These are phyloP conservation scores for Agapornis roseicollis DNA, from an alignment of 2,113 vertebrate genomes.

Conservation along the genomic window DNA sequence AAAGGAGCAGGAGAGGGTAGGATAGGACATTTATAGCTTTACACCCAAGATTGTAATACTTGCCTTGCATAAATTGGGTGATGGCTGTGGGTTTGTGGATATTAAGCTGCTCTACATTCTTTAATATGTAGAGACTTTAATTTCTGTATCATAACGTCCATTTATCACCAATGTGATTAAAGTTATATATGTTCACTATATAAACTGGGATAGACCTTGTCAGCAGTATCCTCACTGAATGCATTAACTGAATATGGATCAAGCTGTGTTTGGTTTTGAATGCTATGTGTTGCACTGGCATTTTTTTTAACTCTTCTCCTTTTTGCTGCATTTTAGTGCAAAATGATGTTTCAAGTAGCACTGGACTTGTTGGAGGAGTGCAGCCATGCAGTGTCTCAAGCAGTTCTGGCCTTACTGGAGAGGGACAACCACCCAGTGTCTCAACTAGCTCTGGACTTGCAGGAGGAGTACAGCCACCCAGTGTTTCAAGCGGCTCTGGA, in stretches of 20 bases:
- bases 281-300: not conserved
- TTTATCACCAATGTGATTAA: not conserved
- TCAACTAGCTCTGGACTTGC: conserved; percentile 81
- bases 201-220: not conserved
- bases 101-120: not conserved
- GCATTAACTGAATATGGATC: not conserved
- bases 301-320: conserved; percentile 19
- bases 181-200: not conserved
- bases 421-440: conserved; percentile 66
- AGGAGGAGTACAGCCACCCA: conserved; percentile 83
- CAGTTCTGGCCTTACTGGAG: conserved; percentile 71
- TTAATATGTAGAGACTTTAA: rapidly evolving
- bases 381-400: conserved; percentile 78
- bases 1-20: not conserved
- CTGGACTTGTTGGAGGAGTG: conserved; percentile 85
- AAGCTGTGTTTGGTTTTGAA: not conserved
- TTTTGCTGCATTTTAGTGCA: conserved; percentile 79
- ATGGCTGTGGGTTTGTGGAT: not conserved
- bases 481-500: conserved; percentile 67
- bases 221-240: not conserved
- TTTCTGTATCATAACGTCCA: not conserved
- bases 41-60: not conserved
- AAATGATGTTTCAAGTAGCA: conserved; percentile 80
- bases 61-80: not conserved
- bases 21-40: not conserved